Percentiles rank a stretch among this genome's conserved stretches.
Evolutionary conservation across 1,140 invertebrate species (phyloP).

Genomic region (Berghia stephanieae): DNA sequence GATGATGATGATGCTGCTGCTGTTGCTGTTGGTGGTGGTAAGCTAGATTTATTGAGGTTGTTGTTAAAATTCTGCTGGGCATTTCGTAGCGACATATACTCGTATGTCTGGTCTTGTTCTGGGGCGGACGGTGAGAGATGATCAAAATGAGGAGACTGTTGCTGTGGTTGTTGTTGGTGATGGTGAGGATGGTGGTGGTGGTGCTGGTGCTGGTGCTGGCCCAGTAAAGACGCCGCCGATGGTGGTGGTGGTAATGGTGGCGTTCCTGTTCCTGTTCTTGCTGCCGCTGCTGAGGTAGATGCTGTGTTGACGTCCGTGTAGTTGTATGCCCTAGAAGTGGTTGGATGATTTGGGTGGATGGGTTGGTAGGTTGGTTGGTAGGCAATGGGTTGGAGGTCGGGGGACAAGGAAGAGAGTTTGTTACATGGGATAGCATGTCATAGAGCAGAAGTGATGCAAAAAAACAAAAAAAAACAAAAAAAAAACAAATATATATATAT

Average conservation of each 20-base stretch:
- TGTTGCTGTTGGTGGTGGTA: not conserved
- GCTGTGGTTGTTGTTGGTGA: constrained; percentile 20
- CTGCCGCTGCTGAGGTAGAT: constrained; percentile 8
- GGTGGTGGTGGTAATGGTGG: constrained; percentile 25
- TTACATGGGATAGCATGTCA: too few species aligned
- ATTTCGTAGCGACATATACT: constrained; percentile 46
- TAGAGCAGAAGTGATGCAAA: too few species aligned
- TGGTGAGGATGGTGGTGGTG: constrained; percentile 20
- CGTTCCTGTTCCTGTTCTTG: not conserved
- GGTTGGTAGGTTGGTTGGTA: too few species aligned
- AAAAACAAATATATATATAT: too few species aligned
- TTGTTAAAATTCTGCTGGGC: not conserved
- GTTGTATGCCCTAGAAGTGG: constrained; percentile 51
- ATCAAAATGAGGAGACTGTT: too few species aligned
- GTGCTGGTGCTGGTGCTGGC: not conserved
- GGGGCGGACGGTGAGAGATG: too few species aligned
- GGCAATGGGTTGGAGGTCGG: too few species aligned
- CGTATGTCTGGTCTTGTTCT: constrained; percentile 51
- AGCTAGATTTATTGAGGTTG: not conserved
- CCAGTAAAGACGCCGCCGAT: not conserved
- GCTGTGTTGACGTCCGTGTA: constrained; percentile 42
- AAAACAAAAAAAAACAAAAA: too few species aligned
- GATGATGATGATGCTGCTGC: not conserved
- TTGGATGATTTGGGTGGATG: too few species aligned
- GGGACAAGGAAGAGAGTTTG: too few species aligned